Evolutionary conservation across 2,113 vertebrate species (phyloP).

Genomic region (Garra rufa): DNA sequence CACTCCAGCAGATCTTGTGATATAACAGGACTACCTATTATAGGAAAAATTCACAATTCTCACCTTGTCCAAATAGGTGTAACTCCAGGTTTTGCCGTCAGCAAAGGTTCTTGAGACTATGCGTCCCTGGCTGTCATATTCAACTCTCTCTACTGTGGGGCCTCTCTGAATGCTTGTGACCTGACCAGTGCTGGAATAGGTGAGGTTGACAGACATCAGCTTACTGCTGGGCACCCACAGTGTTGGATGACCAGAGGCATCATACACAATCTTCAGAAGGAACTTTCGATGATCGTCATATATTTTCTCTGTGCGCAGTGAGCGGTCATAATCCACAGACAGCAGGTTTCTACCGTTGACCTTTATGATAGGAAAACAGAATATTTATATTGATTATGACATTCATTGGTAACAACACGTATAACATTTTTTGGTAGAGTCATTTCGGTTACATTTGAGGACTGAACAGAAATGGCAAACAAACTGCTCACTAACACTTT

Average conservation of each 20-base stretch:
- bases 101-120: conserved; percentile 92
- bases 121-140: conserved; percentile 94
- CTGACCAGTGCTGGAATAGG: conserved; percentile 93
- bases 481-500: neutral
- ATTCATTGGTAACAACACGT: neutral
- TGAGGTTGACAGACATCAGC: conserved; percentile 94
- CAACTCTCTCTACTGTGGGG: conserved; percentile 89
- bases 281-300: conserved; percentile 99
- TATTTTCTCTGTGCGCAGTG: conserved; percentile 93
- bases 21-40: neutral
- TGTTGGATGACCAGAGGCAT: conserved; percentile 91
- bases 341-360: conserved; percentile 98
- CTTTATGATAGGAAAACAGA: conserved; percentile 71
- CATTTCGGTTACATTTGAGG: conserved; percentile 51
- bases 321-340: conserved; percentile 96
- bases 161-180: conserved; percentile 93
- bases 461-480: conserved; percentile 12
- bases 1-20: neutral
- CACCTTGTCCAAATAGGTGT: conserved; percentile 98
- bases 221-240: conserved; percentile 98
- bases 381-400: conserved; percentile 34
- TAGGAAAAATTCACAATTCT: neutral
- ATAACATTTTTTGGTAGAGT: neutral
- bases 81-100: conserved; percentile 98
- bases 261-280: conserved; percentile 92